Conservation (phyloP, 2,113 vertebrate genomes). For the Leptosomus discolor region DNA sequence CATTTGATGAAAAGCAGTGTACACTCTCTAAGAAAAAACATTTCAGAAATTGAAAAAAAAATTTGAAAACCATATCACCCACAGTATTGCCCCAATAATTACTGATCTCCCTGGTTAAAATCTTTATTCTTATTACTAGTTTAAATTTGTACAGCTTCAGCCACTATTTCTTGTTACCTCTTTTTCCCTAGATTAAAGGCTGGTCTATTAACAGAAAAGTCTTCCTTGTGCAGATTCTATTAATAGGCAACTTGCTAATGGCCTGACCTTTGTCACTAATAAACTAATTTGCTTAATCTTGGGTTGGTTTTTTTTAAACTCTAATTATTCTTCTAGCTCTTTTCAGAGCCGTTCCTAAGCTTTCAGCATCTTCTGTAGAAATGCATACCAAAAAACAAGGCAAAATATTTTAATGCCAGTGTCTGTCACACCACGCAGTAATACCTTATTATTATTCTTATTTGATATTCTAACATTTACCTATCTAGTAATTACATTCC, state of each 20-base stretch:
- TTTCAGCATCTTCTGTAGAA: background rate
- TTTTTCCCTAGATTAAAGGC: background rate
- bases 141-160: background rate
- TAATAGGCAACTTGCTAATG: background rate
- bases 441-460: background rate
- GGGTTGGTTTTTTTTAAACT: background rate
- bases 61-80: background rate
- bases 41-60: background rate
- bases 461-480: background rate
- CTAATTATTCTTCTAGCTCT: background rate
- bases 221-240: background rate
- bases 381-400: background rate
- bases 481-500: background rate
- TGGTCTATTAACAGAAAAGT: background rate
- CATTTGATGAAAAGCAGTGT: background rate
- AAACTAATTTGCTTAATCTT: background rate
- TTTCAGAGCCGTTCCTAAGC: background rate
- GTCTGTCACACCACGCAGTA: background rate
- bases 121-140: background rate
- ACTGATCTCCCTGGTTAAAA: background rate
- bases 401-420: background rate
- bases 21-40: background rate
- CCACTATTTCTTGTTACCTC: background rate
- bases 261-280: background rate
- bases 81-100: background rate